A percentile compares a stretch with the other conserved stretches of the same genome.
Evolutionary conservation across 2,113 vertebrate genomes (phyloP).

Genomic region (Chaenogobius annularis): DNA sequence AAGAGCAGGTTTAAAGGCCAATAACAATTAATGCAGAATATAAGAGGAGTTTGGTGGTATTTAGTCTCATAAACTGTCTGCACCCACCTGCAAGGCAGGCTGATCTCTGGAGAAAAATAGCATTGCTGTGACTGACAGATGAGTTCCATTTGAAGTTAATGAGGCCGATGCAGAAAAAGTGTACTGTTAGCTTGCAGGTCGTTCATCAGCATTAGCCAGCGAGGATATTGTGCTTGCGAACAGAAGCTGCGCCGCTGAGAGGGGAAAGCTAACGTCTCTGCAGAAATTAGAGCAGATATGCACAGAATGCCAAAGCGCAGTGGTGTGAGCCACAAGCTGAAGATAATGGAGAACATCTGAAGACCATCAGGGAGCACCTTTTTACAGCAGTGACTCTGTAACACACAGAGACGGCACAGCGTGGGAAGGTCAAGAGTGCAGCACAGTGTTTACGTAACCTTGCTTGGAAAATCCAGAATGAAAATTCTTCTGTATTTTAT

Average conservation of each 20-base stretch:
- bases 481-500: too few species aligned
- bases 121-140: neutral
- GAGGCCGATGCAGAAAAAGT: conserved; percentile 3
- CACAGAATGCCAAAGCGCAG: neutral
- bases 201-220: conserved; percentile 1
- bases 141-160: conserved; percentile 10
- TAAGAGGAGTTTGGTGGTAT: neutral
- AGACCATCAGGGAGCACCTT: neutral
- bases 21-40: too few species aligned
- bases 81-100: neutral
- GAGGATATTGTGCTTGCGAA: neutral
- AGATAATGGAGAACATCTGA: neutral
- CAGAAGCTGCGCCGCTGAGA: neutral
- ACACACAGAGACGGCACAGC: neutral
- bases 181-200: neutral
- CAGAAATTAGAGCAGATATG: neutral
- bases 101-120: neutral
- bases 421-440: too few species aligned
- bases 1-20: too few species aligned
- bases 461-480: too few species aligned
- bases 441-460: too few species aligned
- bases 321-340: neutral
- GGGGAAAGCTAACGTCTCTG: neutral
- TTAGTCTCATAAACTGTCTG: neutral
- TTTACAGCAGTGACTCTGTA: too few species aligned